These are phyloP conservation scores for Parauchenoglanis ngamensis DNA, from an alignment of 2,797 vertebrate genomes.

Conservation along the genomic window DNA sequence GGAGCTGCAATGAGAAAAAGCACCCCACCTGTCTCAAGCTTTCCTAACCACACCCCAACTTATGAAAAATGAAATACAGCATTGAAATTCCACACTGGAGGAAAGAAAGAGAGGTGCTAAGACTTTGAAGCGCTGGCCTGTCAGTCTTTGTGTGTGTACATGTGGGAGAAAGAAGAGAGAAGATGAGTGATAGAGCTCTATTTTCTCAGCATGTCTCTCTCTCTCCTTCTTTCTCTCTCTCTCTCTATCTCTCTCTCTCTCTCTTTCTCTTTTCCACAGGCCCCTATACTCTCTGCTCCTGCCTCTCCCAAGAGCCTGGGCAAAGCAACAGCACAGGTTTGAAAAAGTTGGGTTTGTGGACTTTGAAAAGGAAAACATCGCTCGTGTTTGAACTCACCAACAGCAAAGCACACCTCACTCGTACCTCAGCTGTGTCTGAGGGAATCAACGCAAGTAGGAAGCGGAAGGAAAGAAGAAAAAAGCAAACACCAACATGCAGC, in stretches of 20 bases:
- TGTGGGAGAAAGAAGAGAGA: slow-evolving; percentile 50
- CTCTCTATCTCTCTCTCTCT: slow-evolving; percentile 49
- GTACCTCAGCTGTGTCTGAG: slow-evolving; percentile 55
- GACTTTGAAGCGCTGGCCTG: slow-evolving; percentile 76
- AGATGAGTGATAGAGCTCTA: slow-evolving; percentile 61
- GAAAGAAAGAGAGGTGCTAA: slow-evolving; percentile 62
- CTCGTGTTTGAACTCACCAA: slow-evolving; percentile 70
- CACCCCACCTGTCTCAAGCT: slow-evolving; percentile 52
- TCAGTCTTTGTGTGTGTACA: slow-evolving; percentile 71
- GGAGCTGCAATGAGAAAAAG: slow-evolving; percentile 60
- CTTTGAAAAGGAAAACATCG: slow-evolving; percentile 67
- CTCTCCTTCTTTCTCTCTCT: slow-evolving; percentile 36
- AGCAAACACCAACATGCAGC: slow-evolving; percentile 55
- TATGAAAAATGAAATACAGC: slow-evolving; percentile 61
- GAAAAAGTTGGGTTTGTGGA: slow-evolving; percentile 75
- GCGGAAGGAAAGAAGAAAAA: slow-evolving; percentile 47
- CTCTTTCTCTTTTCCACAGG: slow-evolving; percentile 46
- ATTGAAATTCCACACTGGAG: slow-evolving; percentile 77
- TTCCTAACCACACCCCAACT: slow-evolving; percentile 47
- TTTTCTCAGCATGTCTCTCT: slow-evolving; percentile 60
- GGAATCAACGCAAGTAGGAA: slow-evolving; percentile 39
- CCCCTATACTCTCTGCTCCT: slow-evolving; percentile 57
- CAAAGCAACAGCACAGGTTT: slow-evolving; percentile 69
- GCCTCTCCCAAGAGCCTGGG: slow-evolving; percentile 69
- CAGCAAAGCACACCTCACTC: slow-evolving; percentile 63